Conservation (phyloP, 2,113 vertebrate genomes). For the Bos indicus region DNA sequence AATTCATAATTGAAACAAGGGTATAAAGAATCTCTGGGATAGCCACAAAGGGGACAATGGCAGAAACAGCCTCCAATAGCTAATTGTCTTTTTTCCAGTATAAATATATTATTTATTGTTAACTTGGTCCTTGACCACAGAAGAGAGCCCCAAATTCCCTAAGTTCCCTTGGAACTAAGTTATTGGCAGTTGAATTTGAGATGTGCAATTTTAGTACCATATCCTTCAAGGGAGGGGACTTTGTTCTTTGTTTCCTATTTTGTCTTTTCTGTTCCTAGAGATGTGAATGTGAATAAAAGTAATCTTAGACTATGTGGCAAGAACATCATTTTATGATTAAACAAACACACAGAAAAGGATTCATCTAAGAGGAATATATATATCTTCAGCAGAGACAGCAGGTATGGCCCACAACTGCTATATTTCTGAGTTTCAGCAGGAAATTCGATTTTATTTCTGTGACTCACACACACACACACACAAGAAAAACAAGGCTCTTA, state of each 20-base stretch:
- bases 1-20: neutral
- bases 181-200: neutral
- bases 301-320: neutral
- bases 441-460: neutral
- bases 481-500: neutral
- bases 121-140: neutral
- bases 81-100: neutral
- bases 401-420: neutral
- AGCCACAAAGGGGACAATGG: neutral
- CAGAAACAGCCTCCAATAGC: neutral
- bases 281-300: neutral
- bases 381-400: neutral
- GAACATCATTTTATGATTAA: neutral
- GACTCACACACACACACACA: neutral
- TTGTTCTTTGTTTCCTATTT: neutral
- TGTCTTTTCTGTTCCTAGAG: neutral
- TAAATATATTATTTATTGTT: neutral
- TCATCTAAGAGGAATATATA: neutral
- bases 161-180: neutral
- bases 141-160: neutral
- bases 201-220: neutral
- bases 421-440: neutral
- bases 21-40: neutral
- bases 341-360: neutral
- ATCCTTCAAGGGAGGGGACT: neutral